Evolutionary conservation across 2,888 invertebrate species (phyloP), one percentile per base, ranked within the genome.

Genomic region (Pheosia gnoma): DNA sequence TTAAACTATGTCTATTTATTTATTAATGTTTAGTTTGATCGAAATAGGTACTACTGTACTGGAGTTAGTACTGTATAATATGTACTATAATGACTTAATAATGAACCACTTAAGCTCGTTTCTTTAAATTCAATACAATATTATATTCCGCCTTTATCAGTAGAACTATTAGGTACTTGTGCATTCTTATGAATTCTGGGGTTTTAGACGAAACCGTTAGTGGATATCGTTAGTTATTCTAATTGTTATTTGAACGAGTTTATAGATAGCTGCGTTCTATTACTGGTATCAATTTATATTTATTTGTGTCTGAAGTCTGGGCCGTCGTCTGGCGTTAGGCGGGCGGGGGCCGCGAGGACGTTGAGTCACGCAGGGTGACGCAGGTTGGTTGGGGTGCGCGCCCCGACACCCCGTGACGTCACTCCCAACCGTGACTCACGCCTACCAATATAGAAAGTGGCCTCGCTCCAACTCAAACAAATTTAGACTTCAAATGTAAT

Each of bases 381-480:
- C 77, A 77, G 82, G 76, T 75, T 72, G 81, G 88, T 75, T 72
- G 81, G 88, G 87, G 87, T 83, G 84, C 76, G 77, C 78, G 71
- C 79, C 80, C 80, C 75, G 78, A 69, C 85, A 84, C 85, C 87
- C 86, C 69, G 82, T 89, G 89, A 89, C 89, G 88, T 88, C 88
- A 85, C 74, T 61, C 75, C 65, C 65, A 70, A 70, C 65, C 75
- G 79, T 89, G 89, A 89, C 83, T 89, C 88, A 89, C 80, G 67
- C 79, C 75, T 73, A 71, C 74, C 62, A 68, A 82, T 84, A 81
- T 84, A 82, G 79, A 82, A 78, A 70, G 70, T 73, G 68, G 75
- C 75, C 78, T 78, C 75, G 79, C 72, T 67, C 60, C 54, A 49
- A 64, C 65, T 43, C 57, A 58, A 63, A 65, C 63, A 49, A 69